These are phyloP conservation scores for Tetheella fluctuosa DNA, from an alignment of 2,888 invertebrate genomes.

Conservation along the genomic window DNA sequence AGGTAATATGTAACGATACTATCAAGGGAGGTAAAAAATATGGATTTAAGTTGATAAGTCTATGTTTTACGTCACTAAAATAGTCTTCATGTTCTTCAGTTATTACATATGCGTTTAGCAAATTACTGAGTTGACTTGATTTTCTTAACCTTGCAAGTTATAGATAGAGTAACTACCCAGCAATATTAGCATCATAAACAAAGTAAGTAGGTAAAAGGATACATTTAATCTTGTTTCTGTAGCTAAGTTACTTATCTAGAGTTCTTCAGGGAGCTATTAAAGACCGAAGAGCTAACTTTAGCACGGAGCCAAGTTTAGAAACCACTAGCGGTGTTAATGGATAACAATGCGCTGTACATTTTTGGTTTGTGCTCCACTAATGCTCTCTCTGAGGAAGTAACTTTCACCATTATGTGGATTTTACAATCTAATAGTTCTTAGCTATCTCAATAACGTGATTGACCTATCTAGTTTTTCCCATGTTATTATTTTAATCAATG, in stretches of 20 bases:
- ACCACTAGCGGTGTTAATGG: constrained; percentile 32
- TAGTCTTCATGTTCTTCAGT: too few species aligned
- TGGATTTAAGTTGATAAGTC: neutral
- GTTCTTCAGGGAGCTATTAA: constrained; percentile 38
- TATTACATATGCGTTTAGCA: too few species aligned
- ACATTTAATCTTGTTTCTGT: constrained; percentile 19
- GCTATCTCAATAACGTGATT: neutral
- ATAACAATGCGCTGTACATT: constrained; percentile 25
- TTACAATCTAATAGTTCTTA: neutral
- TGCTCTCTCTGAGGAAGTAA: neutral
- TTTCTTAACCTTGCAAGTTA: neutral
- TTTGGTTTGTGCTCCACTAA: constrained; percentile 12
- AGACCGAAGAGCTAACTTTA: constrained; percentile 22
- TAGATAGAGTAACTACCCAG: neutral
- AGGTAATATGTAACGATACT: too few species aligned
- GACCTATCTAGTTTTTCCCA: neutral
- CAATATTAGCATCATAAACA: neutral
- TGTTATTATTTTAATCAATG: neutral
- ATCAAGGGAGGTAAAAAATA: neutral
- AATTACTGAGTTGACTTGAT: neutral
- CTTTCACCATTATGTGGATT: neutral
- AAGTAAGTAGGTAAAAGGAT: constrained; percentile 11
- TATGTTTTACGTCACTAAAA: neutral
- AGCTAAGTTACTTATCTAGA: constrained; percentile 21
- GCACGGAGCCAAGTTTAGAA: constrained; percentile 30